Evolutionary conservation across 1,140 invertebrate species (phyloP).

Genomic region (Hesperophylax magnus): DNA sequence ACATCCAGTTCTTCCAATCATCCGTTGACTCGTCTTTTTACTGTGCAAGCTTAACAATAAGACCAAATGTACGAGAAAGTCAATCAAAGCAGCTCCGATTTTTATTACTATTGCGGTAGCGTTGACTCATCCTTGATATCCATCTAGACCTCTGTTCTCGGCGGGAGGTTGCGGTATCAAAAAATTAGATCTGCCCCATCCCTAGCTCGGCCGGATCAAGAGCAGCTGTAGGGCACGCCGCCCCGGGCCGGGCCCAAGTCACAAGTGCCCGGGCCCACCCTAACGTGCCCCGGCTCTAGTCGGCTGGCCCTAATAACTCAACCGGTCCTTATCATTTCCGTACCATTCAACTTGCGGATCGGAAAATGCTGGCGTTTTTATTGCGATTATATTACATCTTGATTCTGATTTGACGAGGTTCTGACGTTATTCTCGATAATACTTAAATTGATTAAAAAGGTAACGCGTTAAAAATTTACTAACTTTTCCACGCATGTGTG

Average conservation of each 20-base stretch:
- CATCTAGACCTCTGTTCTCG: slow-evolving; percentile 47
- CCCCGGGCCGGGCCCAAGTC: no score
- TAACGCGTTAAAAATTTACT: no score
- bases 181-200: slow-evolving; percentile 52
- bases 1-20: no score
- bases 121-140: slow-evolving; percentile 55
- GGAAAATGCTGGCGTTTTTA: neutral
- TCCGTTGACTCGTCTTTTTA: no score
- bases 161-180: slow-evolving; percentile 51
- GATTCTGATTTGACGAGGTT: neutral
- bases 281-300: no score
- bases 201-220: neutral
- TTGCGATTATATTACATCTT: neutral
- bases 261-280: no score
- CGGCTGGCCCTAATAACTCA: slow-evolving; percentile 24
- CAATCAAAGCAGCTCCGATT: slow-evolving; percentile 10
- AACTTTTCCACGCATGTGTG: no score
- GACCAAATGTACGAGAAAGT: slow-evolving; percentile 7
- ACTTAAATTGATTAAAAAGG: no score
- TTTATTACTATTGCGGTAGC: slow-evolving; percentile 49
- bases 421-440: neutral
- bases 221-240: no score
- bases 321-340: slow-evolving; percentile 16
- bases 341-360: slow-evolving; percentile 2
- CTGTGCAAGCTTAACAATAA: no score